Evolutionary conservation across 2,797 vertebrate species (phyloP).

Genomic region (Vespertilio murinus): DNA sequence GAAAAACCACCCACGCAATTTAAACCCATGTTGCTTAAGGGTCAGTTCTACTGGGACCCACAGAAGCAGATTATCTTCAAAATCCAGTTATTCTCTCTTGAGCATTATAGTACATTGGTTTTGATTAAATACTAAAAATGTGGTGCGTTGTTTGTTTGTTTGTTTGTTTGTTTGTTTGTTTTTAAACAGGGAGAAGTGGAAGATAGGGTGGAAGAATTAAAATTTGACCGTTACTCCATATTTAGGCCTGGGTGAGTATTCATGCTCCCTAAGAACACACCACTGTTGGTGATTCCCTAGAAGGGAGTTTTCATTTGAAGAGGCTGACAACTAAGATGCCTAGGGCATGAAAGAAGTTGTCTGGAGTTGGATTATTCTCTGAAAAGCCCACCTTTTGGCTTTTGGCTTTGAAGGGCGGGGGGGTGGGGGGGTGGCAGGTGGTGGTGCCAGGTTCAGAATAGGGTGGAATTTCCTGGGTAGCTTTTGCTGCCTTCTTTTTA

Average conservation of each 20-base stretch:
- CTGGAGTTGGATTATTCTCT: not conserved
- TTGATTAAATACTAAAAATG: not conserved
- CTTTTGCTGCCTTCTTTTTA: not conserved
- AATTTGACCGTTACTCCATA: slow-evolving; percentile 86
- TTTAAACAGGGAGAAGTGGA: slow-evolving; percentile 76
- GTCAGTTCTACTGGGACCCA: not conserved
- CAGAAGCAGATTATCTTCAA: slow-evolving; percentile 9
- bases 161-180: not conserved
- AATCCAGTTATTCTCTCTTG: not conserved
- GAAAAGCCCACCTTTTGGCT: not conserved
- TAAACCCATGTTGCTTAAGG: not conserved
- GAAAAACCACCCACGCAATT: not conserved
- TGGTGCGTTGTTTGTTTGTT: not conserved
- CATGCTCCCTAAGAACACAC: not conserved
- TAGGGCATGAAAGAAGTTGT: not conserved
- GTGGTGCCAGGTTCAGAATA: not conserved
- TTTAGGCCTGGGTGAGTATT: slow-evolving; percentile 89
- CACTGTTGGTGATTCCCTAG: not conserved
- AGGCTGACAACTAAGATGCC: not conserved
- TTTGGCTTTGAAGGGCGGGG: not conserved
- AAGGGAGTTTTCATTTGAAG: not conserved
- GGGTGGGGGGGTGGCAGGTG: not conserved
- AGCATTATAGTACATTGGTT: not conserved
- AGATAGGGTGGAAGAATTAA: slow-evolving; percentile 80
- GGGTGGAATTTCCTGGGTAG: not conserved